These are phyloP conservation scores for Drosophila ercepeae DNA, from an alignment of 1,140 invertebrate species.

Conservation along the genomic window DNA sequence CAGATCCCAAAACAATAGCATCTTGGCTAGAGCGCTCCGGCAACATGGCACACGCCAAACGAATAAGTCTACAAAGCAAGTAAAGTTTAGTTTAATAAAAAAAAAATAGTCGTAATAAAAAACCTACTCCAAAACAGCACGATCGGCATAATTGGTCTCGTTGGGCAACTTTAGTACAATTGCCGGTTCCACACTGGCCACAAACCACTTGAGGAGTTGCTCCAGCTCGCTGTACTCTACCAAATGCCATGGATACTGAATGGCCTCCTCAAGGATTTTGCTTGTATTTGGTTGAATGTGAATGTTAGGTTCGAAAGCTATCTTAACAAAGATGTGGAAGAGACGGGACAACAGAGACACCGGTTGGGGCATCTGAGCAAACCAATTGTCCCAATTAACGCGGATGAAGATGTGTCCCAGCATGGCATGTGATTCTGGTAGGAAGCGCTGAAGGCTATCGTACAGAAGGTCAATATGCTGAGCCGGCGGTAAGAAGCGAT, in stretches of 20 bases:
- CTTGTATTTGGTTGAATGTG: slow-evolving; percentile 84
- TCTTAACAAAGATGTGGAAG: slow-evolving; percentile 88
- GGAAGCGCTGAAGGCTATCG: slow-evolving; percentile 86
- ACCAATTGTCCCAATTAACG: slow-evolving; percentile 82
- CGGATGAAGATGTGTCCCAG: slow-evolving; percentile 88
- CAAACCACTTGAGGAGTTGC: slow-evolving; percentile 90
- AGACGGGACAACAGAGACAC: slow-evolving; percentile 50
- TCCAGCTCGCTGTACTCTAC: slow-evolving; percentile 88
- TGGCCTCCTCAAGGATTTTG: slow-evolving; percentile 86
- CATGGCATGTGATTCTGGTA: slow-evolving; percentile 89
- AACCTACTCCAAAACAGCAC: slow-evolving; percentile 83
- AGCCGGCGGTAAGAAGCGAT: slow-evolving; percentile 88
- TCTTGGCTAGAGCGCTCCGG: slow-evolving; percentile 46
- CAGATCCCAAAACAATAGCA: slow-evolving; percentile 44
- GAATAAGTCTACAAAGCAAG: slow-evolving; percentile 48
- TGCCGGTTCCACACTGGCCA: slow-evolving; percentile 90
- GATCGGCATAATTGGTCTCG: slow-evolving; percentile 83
- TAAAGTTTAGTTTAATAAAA: too few species aligned
- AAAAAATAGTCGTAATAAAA: too few species aligned
- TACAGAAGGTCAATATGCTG: slow-evolving; percentile 86
- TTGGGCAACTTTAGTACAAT: slow-evolving; percentile 86
- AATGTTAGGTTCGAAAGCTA: slow-evolving; percentile 89
- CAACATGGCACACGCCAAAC: slow-evolving; percentile 65
- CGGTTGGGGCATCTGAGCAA: slow-evolving; percentile 82
- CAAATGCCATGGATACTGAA: slow-evolving; percentile 89